A percentile compares a stretch with the other conserved stretches of the same genome.
These are phyloP conservation scores for Amiota minor DNA, from an alignment of 2,888 invertebrate genomes.

Conservation along the genomic window DNA sequence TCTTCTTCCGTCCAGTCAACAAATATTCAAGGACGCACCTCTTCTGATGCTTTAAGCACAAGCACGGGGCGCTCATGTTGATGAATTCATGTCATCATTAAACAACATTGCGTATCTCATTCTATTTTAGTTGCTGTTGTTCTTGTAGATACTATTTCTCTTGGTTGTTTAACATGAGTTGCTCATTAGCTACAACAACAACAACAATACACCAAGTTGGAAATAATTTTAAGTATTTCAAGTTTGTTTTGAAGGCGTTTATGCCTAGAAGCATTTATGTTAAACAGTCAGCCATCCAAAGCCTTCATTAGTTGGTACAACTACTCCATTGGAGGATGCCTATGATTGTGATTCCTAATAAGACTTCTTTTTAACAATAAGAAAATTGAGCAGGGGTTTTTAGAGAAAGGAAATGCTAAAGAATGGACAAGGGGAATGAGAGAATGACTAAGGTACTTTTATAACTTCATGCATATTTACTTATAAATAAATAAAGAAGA, in stretches of 20 bases:
- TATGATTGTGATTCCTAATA: too few species aligned
- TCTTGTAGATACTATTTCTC: slow-evolving; percentile 17
- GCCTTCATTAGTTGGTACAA: too few species aligned
- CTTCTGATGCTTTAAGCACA: slow-evolving; percentile 1
- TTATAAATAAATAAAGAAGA: too few species aligned
- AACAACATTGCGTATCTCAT: slow-evolving; percentile 19
- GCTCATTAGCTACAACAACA: slow-evolving; percentile 14
- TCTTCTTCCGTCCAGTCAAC: background rate
- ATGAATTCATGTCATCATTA: slow-evolving; percentile 59
- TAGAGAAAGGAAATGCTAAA: too few species aligned
- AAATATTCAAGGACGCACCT: background rate
- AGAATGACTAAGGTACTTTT: too few species aligned
- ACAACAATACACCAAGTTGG: background rate
- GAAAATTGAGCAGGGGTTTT: too few species aligned
- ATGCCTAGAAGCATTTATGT: background rate
- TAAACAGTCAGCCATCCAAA: too few species aligned
- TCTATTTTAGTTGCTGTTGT: slow-evolving; percentile 22
- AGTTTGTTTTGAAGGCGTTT: slow-evolving; percentile 1
- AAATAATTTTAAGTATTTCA: slow-evolving; percentile 10
- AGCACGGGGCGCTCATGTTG: slow-evolving; percentile 44
- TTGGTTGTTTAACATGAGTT: slow-evolving; percentile 2
- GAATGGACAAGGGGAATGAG: too few species aligned
- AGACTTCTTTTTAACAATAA: too few species aligned
- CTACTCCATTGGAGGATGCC: too few species aligned
- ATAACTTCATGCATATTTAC: too few species aligned